Conservation (phyloP, 2,113 vertebrate genomes). For the Gadus chalcogrammus region DNA sequence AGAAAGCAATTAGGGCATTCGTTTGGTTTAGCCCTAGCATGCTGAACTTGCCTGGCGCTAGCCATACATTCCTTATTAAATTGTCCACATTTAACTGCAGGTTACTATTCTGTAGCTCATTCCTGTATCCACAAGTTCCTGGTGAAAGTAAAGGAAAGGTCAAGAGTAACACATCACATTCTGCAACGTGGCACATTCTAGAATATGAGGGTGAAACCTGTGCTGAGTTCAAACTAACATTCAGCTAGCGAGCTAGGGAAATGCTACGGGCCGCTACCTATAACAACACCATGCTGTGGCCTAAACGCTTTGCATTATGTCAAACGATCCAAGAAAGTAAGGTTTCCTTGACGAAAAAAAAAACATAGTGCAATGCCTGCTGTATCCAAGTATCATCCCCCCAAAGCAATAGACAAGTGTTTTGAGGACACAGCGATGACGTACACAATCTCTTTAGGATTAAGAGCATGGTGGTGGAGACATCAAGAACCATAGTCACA, state of each 20-base stretch:
- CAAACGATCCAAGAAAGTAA: slow-evolving; percentile 2
- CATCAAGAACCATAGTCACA: slow-evolving; percentile 20
- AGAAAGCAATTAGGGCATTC: slow-evolving; percentile 10
- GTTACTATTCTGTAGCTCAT: not conserved
- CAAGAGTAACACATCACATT: not conserved
- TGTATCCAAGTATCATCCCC: slow-evolving; percentile 6
- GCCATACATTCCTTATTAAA: not conserved
- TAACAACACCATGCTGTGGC: not conserved
- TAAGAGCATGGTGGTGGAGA: slow-evolving; percentile 17
- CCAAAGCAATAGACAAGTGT: slow-evolving; percentile 10
- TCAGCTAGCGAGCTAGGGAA: slow-evolving; percentile 7
- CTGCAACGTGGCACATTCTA: not conserved
- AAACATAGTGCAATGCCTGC: slow-evolving; percentile 29
- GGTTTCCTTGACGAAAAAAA: not conserved
- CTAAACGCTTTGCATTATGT: not conserved
- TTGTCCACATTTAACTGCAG: not conserved
- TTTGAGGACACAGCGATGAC: slow-evolving; percentile 16
- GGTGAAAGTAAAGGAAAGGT: not conserved
- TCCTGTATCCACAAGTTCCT: not conserved
- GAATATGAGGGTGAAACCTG: slow-evolving; percentile 25
- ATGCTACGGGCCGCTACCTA: slow-evolving; percentile 1
- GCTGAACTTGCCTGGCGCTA: not conserved
- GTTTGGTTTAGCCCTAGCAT: slow-evolving; percentile 5
- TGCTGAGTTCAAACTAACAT: slow-evolving; percentile 29
- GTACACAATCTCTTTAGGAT: slow-evolving; percentile 8